Base-by-base conservation (phyloP, 2,888 invertebrate genomes). In the Torymus tubicola region DNA sequence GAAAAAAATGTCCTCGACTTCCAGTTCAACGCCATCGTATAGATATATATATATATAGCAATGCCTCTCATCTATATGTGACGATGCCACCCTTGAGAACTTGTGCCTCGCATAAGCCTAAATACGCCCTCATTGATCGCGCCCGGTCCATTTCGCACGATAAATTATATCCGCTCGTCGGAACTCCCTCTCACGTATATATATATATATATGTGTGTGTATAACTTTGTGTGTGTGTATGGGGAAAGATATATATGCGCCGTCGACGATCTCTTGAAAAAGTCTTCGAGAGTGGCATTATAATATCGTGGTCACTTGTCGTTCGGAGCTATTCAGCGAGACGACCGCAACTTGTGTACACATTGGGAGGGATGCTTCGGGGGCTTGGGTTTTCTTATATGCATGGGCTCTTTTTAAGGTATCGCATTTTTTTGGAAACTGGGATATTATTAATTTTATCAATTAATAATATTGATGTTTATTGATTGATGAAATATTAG, bases 261-360 rank as follows among this genome's bases (percentile, higher is more conserved):
- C 70, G 24, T 77, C 13, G 13, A 65, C 24, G 64, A 69, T 21
- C 16, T 16, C 14, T 68, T n/a, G 69, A 67, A 50, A 67, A 50
- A 72, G 50, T 57, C 60, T 53, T 76, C 75, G 21, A 16, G 63
- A 68, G 61, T 60, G 42, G 58, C 67, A 80, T 67, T 84, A 85
- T 82, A 85, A 86, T 85, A 87, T 86, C 84, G 83, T 83, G 86
- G 86, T 85, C 88, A 89, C 88, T 89, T 87, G 88, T 89, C 87
- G 87, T n/a, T 81, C 24, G 53, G 79, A 70, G 14, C 85, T 79
- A 86, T 87, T 87, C 84, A 85, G 60, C 13, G 82, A 50, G 50
- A 57, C 81, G 83, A 86, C 88, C 86, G 84, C 87, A 24, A 24
- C 24, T 24, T 24, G 3, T 24, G 24, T 24, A 24, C 24, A 24